phyloP scores from a whole-genome alignment of 2,797 vertebrate species.

The Myripristis jacobus region DNA sequence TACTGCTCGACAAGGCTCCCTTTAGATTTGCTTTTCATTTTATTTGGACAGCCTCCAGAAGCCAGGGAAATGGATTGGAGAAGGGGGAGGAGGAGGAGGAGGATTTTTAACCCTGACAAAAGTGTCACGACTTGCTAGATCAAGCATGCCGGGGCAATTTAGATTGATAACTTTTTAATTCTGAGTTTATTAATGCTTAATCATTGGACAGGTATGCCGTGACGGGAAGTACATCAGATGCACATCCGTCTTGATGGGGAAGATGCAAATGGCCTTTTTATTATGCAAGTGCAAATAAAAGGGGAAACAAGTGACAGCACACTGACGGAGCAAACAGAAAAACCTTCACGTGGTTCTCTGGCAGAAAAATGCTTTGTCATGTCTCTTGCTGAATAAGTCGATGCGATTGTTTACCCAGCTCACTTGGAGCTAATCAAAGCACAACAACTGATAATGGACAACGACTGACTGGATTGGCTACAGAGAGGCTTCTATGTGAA shows the following conservation, averaged over 20 bases:
- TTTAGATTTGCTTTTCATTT: slow-evolving; percentile 35
- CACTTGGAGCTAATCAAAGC: slow-evolving; percentile 38
- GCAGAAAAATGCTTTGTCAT: slow-evolving; percentile 1
- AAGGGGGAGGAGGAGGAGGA: not conserved
- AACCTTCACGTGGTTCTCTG: not conserved
- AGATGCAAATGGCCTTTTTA: slow-evolving; percentile 33
- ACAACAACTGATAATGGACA: not conserved
- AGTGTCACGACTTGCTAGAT: slow-evolving; percentile 21
- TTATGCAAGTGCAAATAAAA: slow-evolving; percentile 31
- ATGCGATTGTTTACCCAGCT: slow-evolving; percentile 33
- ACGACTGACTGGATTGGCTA: slow-evolving; percentile 19
- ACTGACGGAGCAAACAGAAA: slow-evolving; percentile 17
- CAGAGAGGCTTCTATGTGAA: not conserved
- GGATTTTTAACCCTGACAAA: slow-evolving; percentile 47
- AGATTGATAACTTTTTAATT: slow-evolving; percentile 52
- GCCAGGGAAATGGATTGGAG: slow-evolving; percentile 37
- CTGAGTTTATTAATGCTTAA: slow-evolving; percentile 54
- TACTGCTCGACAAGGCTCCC: slow-evolving; percentile 55
- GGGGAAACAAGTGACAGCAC: not conserved
- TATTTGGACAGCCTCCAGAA: slow-evolving; percentile 61
- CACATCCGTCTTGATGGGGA: slow-evolving; percentile 15
- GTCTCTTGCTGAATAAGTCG: slow-evolving; percentile 1
- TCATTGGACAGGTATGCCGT: slow-evolving; percentile 34
- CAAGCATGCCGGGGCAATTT: slow-evolving; percentile 12
- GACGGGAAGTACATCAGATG: slow-evolving; percentile 21